A percentile compares a stretch with the other conserved stretches of the same genome.
Evolutionary conservation across 2,888 invertebrate species (phyloP).

Genomic region (Microctonus brassicae): DNA sequence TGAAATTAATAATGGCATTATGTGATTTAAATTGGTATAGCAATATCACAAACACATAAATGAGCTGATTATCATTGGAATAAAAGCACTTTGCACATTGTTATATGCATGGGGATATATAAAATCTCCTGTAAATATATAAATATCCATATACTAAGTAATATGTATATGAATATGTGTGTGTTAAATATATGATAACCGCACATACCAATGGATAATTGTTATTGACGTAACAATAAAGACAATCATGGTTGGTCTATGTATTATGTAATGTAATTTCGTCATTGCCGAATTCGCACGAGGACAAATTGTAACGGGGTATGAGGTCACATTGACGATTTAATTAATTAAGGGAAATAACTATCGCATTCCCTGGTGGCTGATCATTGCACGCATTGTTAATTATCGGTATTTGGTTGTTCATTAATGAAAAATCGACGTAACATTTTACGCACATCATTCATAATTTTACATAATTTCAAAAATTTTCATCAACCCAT

Average conservation of each 20-base stretch:
- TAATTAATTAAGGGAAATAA: slow-evolving; percentile 47
- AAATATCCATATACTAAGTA: too few species aligned
- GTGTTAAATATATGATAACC: not conserved
- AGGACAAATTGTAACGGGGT: not conserved
- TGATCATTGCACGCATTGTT: slow-evolving; percentile 38
- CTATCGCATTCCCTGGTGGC: not conserved
- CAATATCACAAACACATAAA: slow-evolving; percentile 14
- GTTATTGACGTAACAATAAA: slow-evolving; percentile 42
- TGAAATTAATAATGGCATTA: not conserved
- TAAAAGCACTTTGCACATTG: slow-evolving; percentile 7
- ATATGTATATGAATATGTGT: too few species aligned
- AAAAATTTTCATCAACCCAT: not conserved
- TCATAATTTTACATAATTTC: not conserved
- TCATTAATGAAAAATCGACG: slow-evolving; percentile 34
- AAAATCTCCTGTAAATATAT: too few species aligned
- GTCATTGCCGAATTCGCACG: slow-evolving; percentile 1
- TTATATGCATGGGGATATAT: not conserved
- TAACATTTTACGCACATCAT: not conserved
- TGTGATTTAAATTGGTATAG: slow-evolving; percentile 30
- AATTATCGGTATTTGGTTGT: slow-evolving; percentile 42
- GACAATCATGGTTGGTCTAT: slow-evolving; percentile 30
- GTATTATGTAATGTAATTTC: slow-evolving; percentile 22
- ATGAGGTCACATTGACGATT: slow-evolving; percentile 24
- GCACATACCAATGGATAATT: slow-evolving; percentile 30
- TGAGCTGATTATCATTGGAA: slow-evolving; percentile 34